These are phyloP conservation scores for Metacarcinus magister DNA, from an alignment of 2,888 invertebrate genomes.

Conservation along the genomic window DNA sequence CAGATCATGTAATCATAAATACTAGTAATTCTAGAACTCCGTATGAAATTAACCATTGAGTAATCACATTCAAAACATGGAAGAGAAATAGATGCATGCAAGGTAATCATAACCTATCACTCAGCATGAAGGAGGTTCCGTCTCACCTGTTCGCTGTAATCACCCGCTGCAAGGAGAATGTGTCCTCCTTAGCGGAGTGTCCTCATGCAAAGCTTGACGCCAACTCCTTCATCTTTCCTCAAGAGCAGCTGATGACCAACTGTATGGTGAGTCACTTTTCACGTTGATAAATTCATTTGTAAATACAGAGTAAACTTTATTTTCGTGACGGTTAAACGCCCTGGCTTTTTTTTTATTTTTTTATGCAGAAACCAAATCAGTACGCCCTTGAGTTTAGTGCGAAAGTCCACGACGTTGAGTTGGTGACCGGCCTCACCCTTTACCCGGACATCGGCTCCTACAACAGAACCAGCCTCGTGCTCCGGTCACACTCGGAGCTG, in stretches of 20 bases:
- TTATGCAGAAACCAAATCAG: not conserved
- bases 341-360: not conserved
- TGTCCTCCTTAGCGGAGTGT: conserved; percentile 52
- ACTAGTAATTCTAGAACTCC: not conserved
- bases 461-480: conserved; percentile 60
- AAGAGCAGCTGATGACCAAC: conserved; percentile 55
- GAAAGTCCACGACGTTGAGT: conserved; percentile 79
- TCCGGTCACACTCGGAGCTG: not conserved
- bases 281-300: not conserved
- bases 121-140: conserved; percentile 19
- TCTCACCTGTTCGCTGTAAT: conserved; percentile 66
- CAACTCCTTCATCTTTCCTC: conserved; percentile 65
- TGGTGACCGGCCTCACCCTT: conserved; percentile 76
- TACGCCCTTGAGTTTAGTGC: conserved; percentile 59
- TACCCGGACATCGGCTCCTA: conserved; percentile 66
- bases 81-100: not conserved
- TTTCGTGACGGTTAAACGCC: not conserved
- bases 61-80: not conserved
- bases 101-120: not conserved
- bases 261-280: conserved; percentile 59
- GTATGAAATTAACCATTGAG: not conserved
- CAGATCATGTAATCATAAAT: not conserved
- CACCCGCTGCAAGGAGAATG: conserved; percentile 38
- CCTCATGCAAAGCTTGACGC: conserved; percentile 34
- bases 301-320: not conserved